Evolutionary conservation across 2,797 vertebrate species (phyloP), one percentile per base, ranked within the genome.

Genomic region (Otus scops): DNA sequence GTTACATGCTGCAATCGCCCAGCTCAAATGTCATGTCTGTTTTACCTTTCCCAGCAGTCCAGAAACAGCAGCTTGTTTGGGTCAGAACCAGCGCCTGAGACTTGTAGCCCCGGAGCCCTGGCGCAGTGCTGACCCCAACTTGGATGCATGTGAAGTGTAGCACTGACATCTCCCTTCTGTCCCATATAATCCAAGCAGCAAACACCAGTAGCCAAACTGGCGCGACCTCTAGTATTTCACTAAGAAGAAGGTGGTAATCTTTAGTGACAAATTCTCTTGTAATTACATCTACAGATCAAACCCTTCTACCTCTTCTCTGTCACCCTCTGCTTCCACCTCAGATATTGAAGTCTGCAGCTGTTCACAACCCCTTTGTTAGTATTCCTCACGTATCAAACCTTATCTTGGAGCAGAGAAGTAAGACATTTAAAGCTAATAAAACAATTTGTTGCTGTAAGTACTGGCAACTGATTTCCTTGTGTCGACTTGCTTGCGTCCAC

Each of bases 111-210:
- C 3, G 5, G 26, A 84, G 56, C 13, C 13, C 36, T 0, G 0
- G 9, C 0, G 0, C 10, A 51, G 7, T 0, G 11, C 57, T 61
- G 36, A 54, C 30, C 47, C 41, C 11, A 81, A 8, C 16, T 26
- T 4, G 1, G 38, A 48, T 7, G 5, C 11, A 5, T 5, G 41
- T 9, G 11, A 67, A 57, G 27, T 4, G 23, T 23, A 27, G 53
- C n/a, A 57, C 20, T 11, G 30, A 85, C 32, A 85, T 69, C 47
- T 54, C 38, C 32, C 17, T 75, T 82, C 60, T 76, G 54, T 18
- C 63, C 43, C 27, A 68, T 63, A 4, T 6, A 53, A 81, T n/a
- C 69, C 59, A 17, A 6, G 21, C 3, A 10, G 22, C 60, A 75
- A 91, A 54, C 45, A 74, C 0, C 1, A 61, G 39, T 5, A 71